These are phyloP conservation scores for Schizotus pectinicornis DNA, from an alignment of 2,888 invertebrate species.

Conservation along the genomic window DNA sequence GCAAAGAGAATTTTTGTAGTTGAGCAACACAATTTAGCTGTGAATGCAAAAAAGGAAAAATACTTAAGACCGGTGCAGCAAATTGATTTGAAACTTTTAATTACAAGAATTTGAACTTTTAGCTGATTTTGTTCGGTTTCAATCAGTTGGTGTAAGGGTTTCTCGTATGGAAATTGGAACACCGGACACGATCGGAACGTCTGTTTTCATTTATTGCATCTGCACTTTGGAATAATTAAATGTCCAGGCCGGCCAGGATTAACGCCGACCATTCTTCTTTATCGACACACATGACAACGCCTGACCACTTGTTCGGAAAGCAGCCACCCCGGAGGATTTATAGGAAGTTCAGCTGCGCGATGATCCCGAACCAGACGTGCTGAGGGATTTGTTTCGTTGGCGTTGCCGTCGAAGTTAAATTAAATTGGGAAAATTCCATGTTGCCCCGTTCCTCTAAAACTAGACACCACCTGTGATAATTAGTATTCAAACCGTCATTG, in stretches of 20 bases:
- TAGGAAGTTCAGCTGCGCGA: conserved; percentile 12
- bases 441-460: too few species aligned
- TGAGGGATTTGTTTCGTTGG: conserved; percentile 12
- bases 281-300: conserved; percentile 26
- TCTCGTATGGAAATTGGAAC: conserved; percentile 1
- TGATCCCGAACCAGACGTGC: conserved; percentile 6
- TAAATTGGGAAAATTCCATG: conserved; percentile 2
- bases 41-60: too few species aligned
- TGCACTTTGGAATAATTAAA: conserved; percentile 40
- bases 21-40: too few species aligned
- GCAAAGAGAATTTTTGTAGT: too few species aligned
- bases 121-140: too few species aligned
- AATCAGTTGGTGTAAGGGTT: too few species aligned
- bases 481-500: too few species aligned
- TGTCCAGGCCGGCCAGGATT: conserved; percentile 29
- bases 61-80: too few species aligned
- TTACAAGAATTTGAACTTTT: too few species aligned
- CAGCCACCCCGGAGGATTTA: conserved; percentile 21
- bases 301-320: conserved; percentile 18
- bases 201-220: conserved; percentile 39
- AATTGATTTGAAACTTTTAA: too few species aligned
- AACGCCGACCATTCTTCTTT: conserved; percentile 25
- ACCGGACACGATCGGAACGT: conserved; percentile 31
- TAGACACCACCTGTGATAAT: too few species aligned
- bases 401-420: conserved; percentile 18